These are phyloP conservation scores for Muntiacus muntjak DNA, from an alignment of 2,113 vertebrate species.

Conservation along the genomic window DNA sequence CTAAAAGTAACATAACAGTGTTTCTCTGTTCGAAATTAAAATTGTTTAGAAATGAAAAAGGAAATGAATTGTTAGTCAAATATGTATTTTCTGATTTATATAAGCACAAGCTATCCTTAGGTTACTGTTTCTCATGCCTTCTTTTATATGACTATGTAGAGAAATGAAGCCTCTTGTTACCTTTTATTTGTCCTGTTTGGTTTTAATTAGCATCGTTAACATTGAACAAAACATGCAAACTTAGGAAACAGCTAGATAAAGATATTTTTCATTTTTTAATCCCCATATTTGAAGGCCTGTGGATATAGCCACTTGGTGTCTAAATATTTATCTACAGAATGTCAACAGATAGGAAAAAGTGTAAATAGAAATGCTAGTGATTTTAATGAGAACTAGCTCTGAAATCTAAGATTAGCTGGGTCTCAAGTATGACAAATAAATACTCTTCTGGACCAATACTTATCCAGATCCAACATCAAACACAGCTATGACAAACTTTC, in stretches of 20 bases:
- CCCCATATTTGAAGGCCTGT: not conserved
- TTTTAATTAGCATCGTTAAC: slow-evolving; percentile 33
- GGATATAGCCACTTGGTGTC: not conserved
- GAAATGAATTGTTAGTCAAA: slow-evolving; percentile 24
- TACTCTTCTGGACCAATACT: not conserved
- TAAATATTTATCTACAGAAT: slow-evolving; percentile 60
- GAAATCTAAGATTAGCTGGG: slow-evolving; percentile 10
- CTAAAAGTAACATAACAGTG: not conserved
- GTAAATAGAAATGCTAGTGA: slow-evolving; percentile 35
- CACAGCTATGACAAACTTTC: not conserved
- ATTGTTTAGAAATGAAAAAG: not conserved
- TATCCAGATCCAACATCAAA: not conserved
- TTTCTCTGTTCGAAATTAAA: slow-evolving; percentile 1
- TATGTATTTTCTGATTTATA: slow-evolving; percentile 18
- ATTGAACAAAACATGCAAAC: not conserved
- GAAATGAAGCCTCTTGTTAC: not conserved
- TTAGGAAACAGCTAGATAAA: not conserved
- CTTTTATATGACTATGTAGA: not conserved
- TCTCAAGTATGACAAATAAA: slow-evolving; percentile 27
- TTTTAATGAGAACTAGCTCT: slow-evolving; percentile 51
- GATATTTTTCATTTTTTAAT: slow-evolving; percentile 8
- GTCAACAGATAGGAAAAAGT: slow-evolving; percentile 23
- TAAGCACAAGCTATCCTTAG: slow-evolving; percentile 16
- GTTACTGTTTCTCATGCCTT: not conserved
- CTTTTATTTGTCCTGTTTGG: not conserved